Evolutionary conservation across 2,113 vertebrate species (phyloP).

Genomic region (Tragulus kanchil): DNA sequence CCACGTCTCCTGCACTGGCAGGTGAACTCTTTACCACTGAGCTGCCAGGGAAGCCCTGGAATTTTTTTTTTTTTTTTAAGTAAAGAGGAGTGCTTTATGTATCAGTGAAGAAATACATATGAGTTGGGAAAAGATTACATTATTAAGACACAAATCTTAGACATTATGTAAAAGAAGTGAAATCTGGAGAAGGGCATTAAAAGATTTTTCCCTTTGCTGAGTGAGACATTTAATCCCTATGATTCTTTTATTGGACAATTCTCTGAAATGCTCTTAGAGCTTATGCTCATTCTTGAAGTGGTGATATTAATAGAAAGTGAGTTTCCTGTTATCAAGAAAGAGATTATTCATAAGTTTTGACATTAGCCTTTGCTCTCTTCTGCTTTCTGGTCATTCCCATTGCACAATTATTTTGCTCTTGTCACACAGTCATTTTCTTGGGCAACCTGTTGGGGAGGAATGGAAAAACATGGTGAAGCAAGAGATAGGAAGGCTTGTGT

Average conservation of each 20-base stretch:
- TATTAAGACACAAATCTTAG: not conserved
- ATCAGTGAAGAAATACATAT: not conserved
- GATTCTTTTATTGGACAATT: not conserved
- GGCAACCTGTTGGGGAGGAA: not conserved
- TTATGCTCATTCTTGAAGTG: not conserved
- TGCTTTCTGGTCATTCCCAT: slow-evolving; percentile 28
- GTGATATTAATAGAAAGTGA: not conserved
- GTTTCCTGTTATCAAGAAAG: not conserved
- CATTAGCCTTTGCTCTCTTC: slow-evolving; percentile 49
- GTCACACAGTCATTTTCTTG: slow-evolving; percentile 14
- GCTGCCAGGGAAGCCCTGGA: too few relatives aligned
- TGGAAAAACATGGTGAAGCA: not conserved
- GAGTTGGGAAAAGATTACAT: not conserved
- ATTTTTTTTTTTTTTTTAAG: not conserved
- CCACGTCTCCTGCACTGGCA: too few relatives aligned
- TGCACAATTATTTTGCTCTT: slow-evolving; percentile 58
- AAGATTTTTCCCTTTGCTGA: not conserved
- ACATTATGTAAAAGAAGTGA: not conserved
- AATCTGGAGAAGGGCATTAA: not conserved
- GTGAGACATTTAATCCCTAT: not conserved
- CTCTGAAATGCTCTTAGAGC: not conserved
- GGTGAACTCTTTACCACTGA: too few relatives aligned
- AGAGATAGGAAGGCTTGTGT: not conserved
- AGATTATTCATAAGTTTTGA: not conserved
- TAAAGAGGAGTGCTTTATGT: not conserved